Conservation (phyloP, 2,113 vertebrate species). For the Perca flavescens region DNA sequence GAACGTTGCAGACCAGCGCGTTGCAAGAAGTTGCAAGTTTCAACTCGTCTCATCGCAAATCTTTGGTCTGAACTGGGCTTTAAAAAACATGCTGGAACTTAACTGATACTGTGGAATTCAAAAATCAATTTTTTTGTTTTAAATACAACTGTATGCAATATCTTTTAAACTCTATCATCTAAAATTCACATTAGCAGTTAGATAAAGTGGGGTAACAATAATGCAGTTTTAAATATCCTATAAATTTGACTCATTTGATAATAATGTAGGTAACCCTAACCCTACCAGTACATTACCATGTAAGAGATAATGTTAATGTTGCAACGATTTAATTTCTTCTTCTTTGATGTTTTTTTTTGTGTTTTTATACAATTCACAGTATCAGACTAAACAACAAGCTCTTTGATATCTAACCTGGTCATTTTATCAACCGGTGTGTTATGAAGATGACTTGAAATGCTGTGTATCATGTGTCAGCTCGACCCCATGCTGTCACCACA, state of each 20-base stretch:
- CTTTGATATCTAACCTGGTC: constrained; percentile 38
- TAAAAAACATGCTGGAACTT: background rate
- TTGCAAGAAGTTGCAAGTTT: too few species aligned
- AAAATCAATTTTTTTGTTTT: background rate
- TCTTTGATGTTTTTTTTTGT: background rate
- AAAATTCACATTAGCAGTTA: background rate
- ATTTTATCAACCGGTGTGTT: constrained; percentile 45
- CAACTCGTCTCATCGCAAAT: too few species aligned
- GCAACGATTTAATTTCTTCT: background rate
- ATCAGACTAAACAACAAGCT: constrained; percentile 38
- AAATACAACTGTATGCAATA: background rate
- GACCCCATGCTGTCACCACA: constrained; percentile 57
- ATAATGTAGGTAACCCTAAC: background rate
- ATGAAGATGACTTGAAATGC: constrained; percentile 51
- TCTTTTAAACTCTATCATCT: background rate
- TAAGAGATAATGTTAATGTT: background rate
- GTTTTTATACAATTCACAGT: background rate
- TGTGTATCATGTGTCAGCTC: constrained; percentile 49
- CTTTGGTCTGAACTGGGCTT: background rate
- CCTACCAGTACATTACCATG: background rate
- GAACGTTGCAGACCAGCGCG: too few species aligned
- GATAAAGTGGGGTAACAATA: background rate
- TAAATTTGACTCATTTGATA: background rate
- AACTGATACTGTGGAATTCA: background rate
- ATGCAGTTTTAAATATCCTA: background rate